Base-by-base conservation (phyloP, 2,113 vertebrate genomes). In the Tor tambroides region DNA sequence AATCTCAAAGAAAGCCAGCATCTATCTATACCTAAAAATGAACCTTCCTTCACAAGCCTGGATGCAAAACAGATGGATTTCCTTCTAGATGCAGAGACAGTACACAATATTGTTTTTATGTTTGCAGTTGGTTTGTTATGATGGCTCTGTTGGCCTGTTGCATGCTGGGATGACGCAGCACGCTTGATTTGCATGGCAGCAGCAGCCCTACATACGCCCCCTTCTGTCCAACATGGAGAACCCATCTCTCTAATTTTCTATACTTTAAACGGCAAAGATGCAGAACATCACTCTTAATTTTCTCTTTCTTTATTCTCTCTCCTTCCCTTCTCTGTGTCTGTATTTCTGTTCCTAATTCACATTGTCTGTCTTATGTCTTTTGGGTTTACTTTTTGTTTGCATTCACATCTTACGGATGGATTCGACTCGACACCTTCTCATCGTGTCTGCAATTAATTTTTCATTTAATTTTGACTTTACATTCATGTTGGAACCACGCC, bases 241-340 rank as follows among this genome's bases (percentile, higher is more conserved):
- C 32, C 49, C 46, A 41, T 54, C 61, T 71, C 56, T 81, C 15
- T 30, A 54, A 43, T 23, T 43, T 84, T 49, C 9, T 78, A 67
- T 86, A 41, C 54, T 78, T 75, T 49, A 74, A 69, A 77, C 11
- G 38, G 43, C 61, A 71, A 75, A 75, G 67, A 89, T 80, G 54
- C 56, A 56, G 28, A 80, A 81, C 65, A 54, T 67, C 41, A 59
- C 38, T 84, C 61, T 78, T 78, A 85, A 85, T 89, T 76, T 89
- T 38, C 63, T 86, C 56, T 86, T 51, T 78, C 67, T 38, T 41
- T 63, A 77, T 77, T 88, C 75, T 81, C 84, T 85, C 83, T 86
- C 46, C 46, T 43, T 85, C 65, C 83, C 80, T 84, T 54, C 49
- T 85, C 30, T 84, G 23, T 85, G 71, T 83, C 67, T 85, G 19